These are phyloP conservation scores for Leptobrachium ailaonicum DNA, from an alignment of 2,113 vertebrate genomes.

Conservation along the genomic window DNA sequence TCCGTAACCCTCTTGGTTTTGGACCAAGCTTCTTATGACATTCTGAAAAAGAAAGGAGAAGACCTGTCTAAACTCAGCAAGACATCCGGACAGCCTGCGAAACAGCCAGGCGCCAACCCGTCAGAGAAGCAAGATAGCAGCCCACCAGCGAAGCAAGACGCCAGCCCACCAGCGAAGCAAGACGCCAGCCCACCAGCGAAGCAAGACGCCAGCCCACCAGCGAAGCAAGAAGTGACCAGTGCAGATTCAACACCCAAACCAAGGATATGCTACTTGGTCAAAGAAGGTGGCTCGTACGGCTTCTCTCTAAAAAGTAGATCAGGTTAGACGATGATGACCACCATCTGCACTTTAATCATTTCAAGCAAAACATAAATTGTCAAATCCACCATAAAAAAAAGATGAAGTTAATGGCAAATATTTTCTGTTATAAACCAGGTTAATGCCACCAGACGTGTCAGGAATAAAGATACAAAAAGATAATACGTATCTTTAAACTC, in stretches of 20 bases:
- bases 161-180: neutral
- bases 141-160: neutral
- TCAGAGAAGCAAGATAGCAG: neutral
- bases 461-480: too few species aligned
- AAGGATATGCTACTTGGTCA: constrained; percentile 85
- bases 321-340: constrained; percentile 66
- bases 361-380: too few species aligned
- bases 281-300: constrained; percentile 71
- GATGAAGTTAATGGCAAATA: too few species aligned
- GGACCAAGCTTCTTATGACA: constrained; percentile 77
- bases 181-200: neutral
- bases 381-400: too few species aligned
- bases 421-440: too few species aligned
- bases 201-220: neutral
- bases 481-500: too few species aligned
- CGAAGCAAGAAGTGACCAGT: neutral
- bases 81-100: constrained; percentile 9
- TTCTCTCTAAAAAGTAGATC: constrained; percentile 82
- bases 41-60: constrained; percentile 68
- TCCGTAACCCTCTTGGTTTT: constrained; percentile 80
- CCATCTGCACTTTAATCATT: too few species aligned
- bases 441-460: too few species aligned
- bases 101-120: neutral
- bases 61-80: constrained; percentile 63
- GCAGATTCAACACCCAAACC: constrained; percentile 62